Evolutionary conservation across 1,140 invertebrate genomes (phyloP), one percentile per base, ranked within the genome.

Genomic region (Nasonia giraulti): DNA sequence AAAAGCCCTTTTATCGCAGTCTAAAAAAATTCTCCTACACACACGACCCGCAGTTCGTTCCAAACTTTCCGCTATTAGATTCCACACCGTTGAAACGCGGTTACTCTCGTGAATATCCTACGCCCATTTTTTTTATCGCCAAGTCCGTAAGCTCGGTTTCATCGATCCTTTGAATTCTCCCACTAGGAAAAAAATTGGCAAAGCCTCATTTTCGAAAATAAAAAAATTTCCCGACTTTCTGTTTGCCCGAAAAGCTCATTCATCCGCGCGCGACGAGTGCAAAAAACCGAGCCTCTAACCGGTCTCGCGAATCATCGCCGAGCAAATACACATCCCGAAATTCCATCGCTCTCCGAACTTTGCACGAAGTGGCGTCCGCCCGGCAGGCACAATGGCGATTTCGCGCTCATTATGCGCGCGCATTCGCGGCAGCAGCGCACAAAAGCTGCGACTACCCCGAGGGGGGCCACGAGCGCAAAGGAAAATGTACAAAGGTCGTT

Each of bases 401-500:
- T 62, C 55, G 55, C 55, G 55, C 55, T 62, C 55, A 62, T 62
- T 62, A 62, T 62, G 55, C 55, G 55, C 55, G 20, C 5, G 17
- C 47, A 8, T 44, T 50, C 20, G 55, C 55, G 55, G 20, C 20
- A n/a, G 55, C 20, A n/a, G 55, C 20, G 55, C 20, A 62, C 55
- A 62, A 62, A 62, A 62, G 55, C 55, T 62, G 5, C 55, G 17
- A n/a, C 20, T 62, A 17, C 55, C 55, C 55, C 20, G 17, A 62
- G 55, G 55, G 55, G 55, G 55, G 17, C 17, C 17, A n/a, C 2
- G 20, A 62, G 55, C 55, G 55, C 20, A 62, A 62, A 62, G 55
- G 55, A 62, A 62, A 62, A 62, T 62, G 55, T 62, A 62, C 55
- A 62, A 62, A 62, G 55, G 55, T 62, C 55, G 55, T 62, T 62